These are phyloP conservation scores for Irena cyanogastra DNA, from an alignment of 2,113 vertebrate species.

Conservation along the genomic window DNA sequence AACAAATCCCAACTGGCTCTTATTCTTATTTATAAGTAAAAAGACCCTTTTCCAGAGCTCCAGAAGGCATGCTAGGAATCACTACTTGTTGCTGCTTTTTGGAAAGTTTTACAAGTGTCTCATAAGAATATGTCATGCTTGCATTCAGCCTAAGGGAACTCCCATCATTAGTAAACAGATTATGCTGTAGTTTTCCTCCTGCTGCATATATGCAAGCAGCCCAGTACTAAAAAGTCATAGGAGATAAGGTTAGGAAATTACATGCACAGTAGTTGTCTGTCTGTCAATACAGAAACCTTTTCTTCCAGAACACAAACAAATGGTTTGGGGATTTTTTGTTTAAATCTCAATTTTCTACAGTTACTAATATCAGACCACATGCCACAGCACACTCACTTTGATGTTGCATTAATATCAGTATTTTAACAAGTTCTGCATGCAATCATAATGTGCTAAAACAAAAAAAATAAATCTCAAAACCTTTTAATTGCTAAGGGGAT, in stretches of 20 bases:
- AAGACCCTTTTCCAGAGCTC: background rate
- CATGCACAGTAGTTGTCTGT: background rate
- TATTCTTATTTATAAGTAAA: background rate
- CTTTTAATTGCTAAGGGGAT: background rate
- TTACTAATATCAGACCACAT: background rate
- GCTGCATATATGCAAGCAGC: background rate
- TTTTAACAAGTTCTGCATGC: background rate
- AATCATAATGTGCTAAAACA: background rate
- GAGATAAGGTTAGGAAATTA: background rate
- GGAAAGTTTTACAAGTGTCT: background rate
- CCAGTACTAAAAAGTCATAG: background rate
- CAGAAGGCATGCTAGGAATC: background rate
- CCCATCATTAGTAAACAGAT: background rate
- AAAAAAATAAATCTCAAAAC: background rate
- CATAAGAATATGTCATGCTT: background rate
- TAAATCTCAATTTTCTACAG: background rate
- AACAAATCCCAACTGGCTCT: background rate
- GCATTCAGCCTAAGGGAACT: background rate
- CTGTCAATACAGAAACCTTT: background rate
- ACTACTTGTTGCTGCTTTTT: background rate
- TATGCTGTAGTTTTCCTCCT: background rate
- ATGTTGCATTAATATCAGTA: background rate
- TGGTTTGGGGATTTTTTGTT: background rate
- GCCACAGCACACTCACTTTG: background rate
- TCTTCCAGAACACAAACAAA: background rate